phyloP scores from a whole-genome alignment of 2,797 vertebrate species.

The Limosa lapponica region DNA sequence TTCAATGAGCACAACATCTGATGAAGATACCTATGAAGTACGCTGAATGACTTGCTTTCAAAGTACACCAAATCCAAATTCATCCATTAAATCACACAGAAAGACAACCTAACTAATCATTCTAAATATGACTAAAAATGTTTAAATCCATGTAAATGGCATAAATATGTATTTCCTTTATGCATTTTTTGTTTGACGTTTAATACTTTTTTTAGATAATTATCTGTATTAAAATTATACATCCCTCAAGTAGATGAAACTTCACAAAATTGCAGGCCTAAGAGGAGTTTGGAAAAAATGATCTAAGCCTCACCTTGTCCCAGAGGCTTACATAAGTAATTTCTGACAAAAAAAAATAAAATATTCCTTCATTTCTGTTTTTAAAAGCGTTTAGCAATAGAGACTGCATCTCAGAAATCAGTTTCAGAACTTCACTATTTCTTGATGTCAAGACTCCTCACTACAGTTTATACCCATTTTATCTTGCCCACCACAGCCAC shows the following conservation, averaged over 20 bases:
- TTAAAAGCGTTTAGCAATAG: background rate
- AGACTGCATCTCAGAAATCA: background rate
- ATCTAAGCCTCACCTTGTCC: background rate
- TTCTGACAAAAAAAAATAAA: background rate
- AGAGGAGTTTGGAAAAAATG: background rate
- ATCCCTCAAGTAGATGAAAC: background rate
- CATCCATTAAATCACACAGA: background rate
- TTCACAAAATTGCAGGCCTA: background rate
- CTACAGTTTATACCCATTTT: background rate
- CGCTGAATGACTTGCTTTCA: accelerated
- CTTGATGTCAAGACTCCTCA: background rate
- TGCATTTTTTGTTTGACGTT: background rate
- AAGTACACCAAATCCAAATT: background rate
- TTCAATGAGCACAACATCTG: background rate
- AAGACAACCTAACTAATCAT: background rate
- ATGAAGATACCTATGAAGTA: background rate
- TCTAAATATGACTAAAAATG: background rate
- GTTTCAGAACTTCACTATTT: background rate
- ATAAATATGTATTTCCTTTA: background rate
- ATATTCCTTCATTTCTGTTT: background rate
- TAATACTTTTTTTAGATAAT: background rate
- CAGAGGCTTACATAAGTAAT: background rate
- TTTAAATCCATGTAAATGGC: background rate
- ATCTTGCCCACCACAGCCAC: background rate
- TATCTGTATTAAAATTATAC: background rate